These are phyloP conservation scores for Lapara coniferarum DNA, from an alignment of 2,888 invertebrate species.

Conservation along the genomic window DNA sequence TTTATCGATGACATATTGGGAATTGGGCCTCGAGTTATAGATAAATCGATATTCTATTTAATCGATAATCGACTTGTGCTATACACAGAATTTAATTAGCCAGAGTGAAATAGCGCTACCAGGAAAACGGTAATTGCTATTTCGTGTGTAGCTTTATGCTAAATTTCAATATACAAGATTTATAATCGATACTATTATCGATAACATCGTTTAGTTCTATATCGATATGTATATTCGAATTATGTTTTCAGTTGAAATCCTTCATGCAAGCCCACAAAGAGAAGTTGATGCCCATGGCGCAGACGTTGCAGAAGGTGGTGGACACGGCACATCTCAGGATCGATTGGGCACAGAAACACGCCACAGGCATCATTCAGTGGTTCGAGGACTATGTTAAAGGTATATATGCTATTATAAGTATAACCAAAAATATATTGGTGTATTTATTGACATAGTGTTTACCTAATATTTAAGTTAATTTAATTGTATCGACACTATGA, in stretches of 20 bases:
- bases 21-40: background rate
- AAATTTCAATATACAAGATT: too few relatives aligned
- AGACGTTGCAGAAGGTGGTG: constrained; percentile 71
- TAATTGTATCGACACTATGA: too few relatives aligned
- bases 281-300: constrained; percentile 67
- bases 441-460: too few relatives aligned
- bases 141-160: too few relatives aligned
- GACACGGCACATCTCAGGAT: constrained; percentile 70
- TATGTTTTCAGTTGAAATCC: constrained; percentile 60
- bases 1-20: background rate
- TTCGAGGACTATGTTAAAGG: constrained; percentile 65
- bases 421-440: too few relatives aligned
- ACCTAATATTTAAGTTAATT: too few relatives aligned
- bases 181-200: too few relatives aligned
- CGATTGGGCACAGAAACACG: constrained; percentile 62
- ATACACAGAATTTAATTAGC: too few relatives aligned
- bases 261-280: constrained; percentile 68
- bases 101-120: too few relatives aligned
- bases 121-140: too few relatives aligned
- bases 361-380: constrained; percentile 62
- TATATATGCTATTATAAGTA: too few relatives aligned
- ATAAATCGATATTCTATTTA: background rate
- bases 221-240: background rate
- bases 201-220: too few relatives aligned
- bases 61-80: background rate